A percentile compares a stretch with the other conserved stretches of the same genome.
Evolutionary conservation across 2,113 vertebrate genomes (phyloP).

Genomic region (Archocentrus centrarchus): DNA sequence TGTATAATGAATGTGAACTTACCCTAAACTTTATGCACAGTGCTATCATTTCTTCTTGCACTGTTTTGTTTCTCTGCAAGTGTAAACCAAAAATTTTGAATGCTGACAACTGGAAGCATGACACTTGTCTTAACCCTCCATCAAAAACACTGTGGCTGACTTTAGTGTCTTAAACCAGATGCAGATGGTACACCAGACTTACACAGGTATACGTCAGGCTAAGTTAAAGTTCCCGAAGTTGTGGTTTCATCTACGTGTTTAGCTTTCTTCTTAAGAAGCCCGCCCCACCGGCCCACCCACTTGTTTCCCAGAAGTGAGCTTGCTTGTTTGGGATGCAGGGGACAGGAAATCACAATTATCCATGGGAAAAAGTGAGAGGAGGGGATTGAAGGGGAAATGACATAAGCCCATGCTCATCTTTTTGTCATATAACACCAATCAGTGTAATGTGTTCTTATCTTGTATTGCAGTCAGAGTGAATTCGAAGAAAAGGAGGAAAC

Average conservation of each 20-base stretch:
- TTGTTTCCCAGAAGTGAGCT: constrained; percentile 60
- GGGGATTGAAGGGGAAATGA: background rate
- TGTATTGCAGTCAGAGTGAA: background rate
- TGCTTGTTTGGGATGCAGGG: constrained; percentile 44
- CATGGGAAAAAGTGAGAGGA: constrained; percentile 17
- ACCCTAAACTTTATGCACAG: background rate
- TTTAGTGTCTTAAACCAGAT: background rate
- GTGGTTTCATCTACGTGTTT: constrained; percentile 49
- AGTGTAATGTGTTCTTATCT: background rate
- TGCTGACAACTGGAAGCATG: background rate
- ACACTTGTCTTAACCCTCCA: background rate
- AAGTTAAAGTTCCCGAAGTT: constrained; percentile 32
- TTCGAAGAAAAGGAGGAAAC: background rate
- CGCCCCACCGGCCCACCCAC: constrained; percentile 11
- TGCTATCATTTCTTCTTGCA: too few species aligned
- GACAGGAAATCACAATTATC: constrained; percentile 55
- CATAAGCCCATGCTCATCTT: constrained; percentile 5
- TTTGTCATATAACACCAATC: constrained; percentile 1
- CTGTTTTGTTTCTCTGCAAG: background rate
- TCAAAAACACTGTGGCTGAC: background rate
- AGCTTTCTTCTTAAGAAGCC: constrained; percentile 19
- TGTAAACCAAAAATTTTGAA: background rate
- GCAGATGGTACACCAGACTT: background rate
- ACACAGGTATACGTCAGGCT: background rate
- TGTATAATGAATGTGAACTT: too few species aligned